Evolutionary conservation across 2,113 vertebrate species (phyloP).

Genomic region (Girardinichthys multiradiatus): DNA sequence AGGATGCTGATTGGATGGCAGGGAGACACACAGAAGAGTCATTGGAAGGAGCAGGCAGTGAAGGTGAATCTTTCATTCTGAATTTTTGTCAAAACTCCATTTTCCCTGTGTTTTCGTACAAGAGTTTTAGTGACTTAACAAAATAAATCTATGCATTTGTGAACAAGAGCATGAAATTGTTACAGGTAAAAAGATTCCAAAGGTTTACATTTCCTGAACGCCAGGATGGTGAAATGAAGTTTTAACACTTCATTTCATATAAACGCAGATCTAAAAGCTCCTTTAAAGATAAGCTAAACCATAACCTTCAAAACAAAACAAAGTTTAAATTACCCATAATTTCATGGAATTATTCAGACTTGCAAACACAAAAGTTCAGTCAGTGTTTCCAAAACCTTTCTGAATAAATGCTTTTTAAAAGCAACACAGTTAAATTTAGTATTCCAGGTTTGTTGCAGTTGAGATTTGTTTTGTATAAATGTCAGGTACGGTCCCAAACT

Average conservation of each 20-base stretch:
- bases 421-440: conserved; percentile 32
- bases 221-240: conserved; percentile 10
- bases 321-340: conserved; percentile 36
- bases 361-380: conserved; percentile 8
- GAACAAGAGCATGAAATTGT: not conserved
- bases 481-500: conserved; percentile 44
- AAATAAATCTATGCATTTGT: not conserved
- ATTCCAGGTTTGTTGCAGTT: conserved; percentile 16
- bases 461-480: conserved; percentile 60
- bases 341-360: conserved; percentile 41
- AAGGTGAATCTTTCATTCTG: too few species aligned
- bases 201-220: conserved; percentile 21
- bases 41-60: too few species aligned
- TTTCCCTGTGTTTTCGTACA: conserved; percentile 13
- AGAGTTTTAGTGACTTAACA: not conserved
- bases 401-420: conserved; percentile 32
- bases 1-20: too few species aligned
- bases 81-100: too few species aligned
- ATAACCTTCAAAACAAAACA: conserved; percentile 34
- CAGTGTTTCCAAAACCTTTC: conserved; percentile 28
- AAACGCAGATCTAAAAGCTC: conserved; percentile 49
- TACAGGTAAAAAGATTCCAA: conserved; percentile 11
- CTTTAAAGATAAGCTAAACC: conserved; percentile 41
- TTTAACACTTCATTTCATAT: conserved; percentile 63
- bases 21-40: too few species aligned